A percentile compares a stretch with the other conserved stretches of the same genome.
Conservation (phyloP, 2,113 vertebrate species). For the Aegithalos caudatus region DNA sequence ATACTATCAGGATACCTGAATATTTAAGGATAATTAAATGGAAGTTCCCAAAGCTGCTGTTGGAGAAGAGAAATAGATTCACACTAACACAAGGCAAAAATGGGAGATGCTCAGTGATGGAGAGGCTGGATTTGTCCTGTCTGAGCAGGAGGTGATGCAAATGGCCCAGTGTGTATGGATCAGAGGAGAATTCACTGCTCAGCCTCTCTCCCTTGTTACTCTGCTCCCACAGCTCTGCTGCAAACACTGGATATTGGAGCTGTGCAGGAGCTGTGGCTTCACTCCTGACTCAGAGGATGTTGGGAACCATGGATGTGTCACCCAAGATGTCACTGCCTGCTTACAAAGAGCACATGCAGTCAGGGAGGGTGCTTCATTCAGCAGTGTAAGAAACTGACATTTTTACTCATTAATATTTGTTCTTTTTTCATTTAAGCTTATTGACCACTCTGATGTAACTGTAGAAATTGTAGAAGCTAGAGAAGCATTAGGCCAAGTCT, state of each 20-base stretch:
- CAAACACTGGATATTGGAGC: neutral
- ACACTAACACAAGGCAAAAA: neutral
- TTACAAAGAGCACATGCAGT: neutral
- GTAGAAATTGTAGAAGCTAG: neutral
- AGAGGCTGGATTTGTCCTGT: neutral
- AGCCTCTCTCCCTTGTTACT: neutral
- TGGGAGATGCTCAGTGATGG: neutral
- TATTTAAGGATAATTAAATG: neutral
- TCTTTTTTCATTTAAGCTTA: neutral
- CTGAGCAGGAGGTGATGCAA: neutral
- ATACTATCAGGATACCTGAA: neutral
- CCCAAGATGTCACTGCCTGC: neutral
- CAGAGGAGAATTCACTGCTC: conserved; percentile 24
- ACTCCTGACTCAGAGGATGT: conserved; percentile 39
- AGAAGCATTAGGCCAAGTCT: neutral
- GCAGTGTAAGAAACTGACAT: neutral
- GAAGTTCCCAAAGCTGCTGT: neutral
- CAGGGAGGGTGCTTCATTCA: neutral
- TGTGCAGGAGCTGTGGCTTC: neutral
- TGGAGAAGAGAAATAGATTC: neutral
- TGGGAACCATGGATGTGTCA: neutral
- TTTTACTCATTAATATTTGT: neutral
- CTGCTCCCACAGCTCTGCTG: neutral
- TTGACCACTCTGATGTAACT: neutral
- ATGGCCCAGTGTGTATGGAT: neutral